phyloP scores from a whole-genome alignment of 2,888 invertebrate genomes.

The Rambutsinella grinnellia region DNA sequence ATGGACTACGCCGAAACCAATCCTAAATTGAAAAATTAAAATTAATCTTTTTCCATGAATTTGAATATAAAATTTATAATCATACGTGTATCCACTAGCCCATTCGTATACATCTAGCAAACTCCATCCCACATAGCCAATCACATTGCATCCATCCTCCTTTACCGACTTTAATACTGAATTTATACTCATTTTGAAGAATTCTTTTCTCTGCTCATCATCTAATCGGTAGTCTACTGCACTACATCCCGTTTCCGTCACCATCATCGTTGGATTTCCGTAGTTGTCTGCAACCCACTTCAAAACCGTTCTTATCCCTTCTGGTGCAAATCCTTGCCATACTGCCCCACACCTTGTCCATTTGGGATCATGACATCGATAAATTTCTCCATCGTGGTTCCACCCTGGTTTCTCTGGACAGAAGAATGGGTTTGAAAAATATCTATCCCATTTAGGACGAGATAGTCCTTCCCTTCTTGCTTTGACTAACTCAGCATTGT shows the following conservation, averaged over 20 bases:
- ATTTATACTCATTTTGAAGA: conserved; percentile 62
- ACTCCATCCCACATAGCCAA: conserved; percentile 62
- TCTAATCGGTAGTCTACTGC: conserved; percentile 45
- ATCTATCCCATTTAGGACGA: conserved; percentile 6
- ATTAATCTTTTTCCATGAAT: conserved; percentile 1
- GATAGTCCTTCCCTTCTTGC: conserved; percentile 13
- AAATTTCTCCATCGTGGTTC: conserved; percentile 44
- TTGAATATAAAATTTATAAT: background rate
- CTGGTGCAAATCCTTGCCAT: conserved; percentile 63
- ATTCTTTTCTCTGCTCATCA: conserved; percentile 62
- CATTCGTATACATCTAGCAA: conserved; percentile 63
- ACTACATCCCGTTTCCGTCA: conserved; percentile 64
- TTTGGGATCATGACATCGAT: conserved; percentile 50
- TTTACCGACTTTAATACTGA: conserved; percentile 63
- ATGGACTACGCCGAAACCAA: conserved; percentile 60
- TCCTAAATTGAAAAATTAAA: conserved; percentile 29
- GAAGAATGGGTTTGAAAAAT: conserved; percentile 31
- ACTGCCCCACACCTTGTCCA: conserved; percentile 48
- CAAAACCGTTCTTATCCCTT: conserved; percentile 52
- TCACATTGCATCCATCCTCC: conserved; percentile 62
- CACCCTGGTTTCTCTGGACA: conserved; percentile 42
- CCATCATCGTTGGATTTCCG: conserved; percentile 57
- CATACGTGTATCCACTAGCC: conserved; percentile 60
- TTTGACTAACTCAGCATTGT: conserved; percentile 52
- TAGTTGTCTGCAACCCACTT: conserved; percentile 60